A percentile compares a stretch with the other conserved stretches of the same genome.
Evolutionary conservation across 2,797 vertebrate genomes (phyloP).

Genomic region (Coluber constrictor): DNA sequence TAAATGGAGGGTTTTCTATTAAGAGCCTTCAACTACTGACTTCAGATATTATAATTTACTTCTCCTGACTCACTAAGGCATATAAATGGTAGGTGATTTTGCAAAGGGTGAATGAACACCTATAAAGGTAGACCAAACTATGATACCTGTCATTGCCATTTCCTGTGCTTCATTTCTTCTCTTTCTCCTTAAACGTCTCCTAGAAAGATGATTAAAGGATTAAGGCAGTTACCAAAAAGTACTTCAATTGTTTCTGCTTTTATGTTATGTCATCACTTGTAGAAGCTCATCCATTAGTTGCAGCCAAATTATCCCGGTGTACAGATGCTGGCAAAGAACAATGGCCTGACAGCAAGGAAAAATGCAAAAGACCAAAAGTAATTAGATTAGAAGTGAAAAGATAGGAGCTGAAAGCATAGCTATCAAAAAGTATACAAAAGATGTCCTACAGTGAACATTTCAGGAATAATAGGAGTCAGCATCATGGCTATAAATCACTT

Average conservation of each 20-base stretch:
- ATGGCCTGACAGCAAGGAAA: background rate
- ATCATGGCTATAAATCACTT: background rate
- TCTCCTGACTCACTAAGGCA: background rate
- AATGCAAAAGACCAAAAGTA: background rate
- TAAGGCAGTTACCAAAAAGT: background rate
- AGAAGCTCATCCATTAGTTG: background rate
- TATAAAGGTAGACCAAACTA: background rate
- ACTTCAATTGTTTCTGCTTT: background rate
- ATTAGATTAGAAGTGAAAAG: background rate
- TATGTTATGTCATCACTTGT: background rate
- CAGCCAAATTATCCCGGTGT: background rate
- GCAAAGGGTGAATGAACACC: background rate
- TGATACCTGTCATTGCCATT: background rate
- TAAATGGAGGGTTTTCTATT: background rate
- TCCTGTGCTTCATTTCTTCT: background rate
- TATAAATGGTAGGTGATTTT: background rate
- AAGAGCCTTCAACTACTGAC: background rate
- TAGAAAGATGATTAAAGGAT: background rate
- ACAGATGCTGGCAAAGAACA: background rate
- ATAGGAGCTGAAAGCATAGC: background rate
- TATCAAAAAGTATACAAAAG: background rate
- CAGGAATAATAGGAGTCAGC: background rate
- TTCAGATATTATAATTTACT: background rate
- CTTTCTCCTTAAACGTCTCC: background rate
- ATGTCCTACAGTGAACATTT: background rate